Evolutionary conservation across 2,113 vertebrate species (phyloP).

Genomic region (Prunella fulvescens): DNA sequence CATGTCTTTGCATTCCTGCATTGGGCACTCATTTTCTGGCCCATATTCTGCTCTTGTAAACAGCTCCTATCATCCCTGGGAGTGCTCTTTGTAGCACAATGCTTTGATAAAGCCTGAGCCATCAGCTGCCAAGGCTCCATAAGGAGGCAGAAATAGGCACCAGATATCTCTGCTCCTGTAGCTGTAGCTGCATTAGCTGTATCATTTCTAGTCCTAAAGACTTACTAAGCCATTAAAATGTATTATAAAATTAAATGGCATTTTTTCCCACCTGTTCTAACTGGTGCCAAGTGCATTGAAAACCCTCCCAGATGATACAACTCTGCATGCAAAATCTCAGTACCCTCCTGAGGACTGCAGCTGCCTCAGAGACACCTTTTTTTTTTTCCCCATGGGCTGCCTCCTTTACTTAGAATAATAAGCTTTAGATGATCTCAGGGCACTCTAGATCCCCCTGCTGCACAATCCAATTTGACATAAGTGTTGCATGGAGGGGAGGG

Average conservation of each 20-base stretch:
- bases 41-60: conserved; percentile 31
- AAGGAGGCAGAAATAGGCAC: conserved; percentile 24
- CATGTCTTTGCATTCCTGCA: neutral
- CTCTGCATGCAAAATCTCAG: neutral
- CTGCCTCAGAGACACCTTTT: neutral
- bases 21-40: conserved; percentile 27
- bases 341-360: neutral
- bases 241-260: conserved; percentile 32
- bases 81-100: conserved; percentile 31
- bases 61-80: conserved; percentile 22
- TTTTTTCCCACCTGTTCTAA: conserved; percentile 45
- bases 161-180: neutral
- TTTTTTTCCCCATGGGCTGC: neutral
- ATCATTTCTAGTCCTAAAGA: conserved; percentile 14
- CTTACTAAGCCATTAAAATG: neutral
- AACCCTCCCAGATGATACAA: neutral
- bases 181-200: neutral
- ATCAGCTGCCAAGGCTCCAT: conserved; percentile 45
- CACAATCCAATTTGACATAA: conserved; percentile 38
- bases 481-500: neutral
- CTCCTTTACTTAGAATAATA: conserved; percentile 58
- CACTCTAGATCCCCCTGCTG: neutral
- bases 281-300: neutral
- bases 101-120: conserved; percentile 36
- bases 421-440: conserved; percentile 39